A percentile compares a stretch with the other conserved stretches of the same genome.
Evolutionary conservation across 2,113 vertebrate genomes (phyloP).

Genomic region (Odocoileus virginianus): DNA sequence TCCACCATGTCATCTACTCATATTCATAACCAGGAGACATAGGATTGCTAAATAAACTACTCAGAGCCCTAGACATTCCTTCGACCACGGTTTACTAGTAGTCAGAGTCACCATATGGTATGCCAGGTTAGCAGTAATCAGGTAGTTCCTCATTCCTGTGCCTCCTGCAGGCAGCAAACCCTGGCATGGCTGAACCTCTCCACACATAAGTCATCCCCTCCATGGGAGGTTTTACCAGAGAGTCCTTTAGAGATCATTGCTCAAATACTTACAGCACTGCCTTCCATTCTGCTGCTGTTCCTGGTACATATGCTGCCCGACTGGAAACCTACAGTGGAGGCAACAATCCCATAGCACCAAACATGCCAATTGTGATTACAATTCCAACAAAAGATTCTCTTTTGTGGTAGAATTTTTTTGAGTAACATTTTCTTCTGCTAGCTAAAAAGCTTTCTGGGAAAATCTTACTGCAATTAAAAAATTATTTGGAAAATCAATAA

Average conservation of each 20-base stretch:
- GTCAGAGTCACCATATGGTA: not conserved
- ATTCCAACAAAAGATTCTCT: not conserved
- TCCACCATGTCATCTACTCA: not conserved
- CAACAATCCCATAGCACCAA: not conserved
- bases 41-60: not conserved
- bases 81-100: not conserved
- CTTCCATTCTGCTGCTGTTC: not conserved
- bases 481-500: slow-evolving; percentile 15
- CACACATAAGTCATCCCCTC: not conserved
- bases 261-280: not conserved
- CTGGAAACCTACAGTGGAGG: not conserved
- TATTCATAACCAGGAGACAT: not conserved
- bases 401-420: not conserved
- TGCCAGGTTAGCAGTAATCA: not conserved
- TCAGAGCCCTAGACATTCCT: not conserved
- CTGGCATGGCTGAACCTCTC: not conserved
- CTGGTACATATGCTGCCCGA: not conserved
- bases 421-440: not conserved
- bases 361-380: not conserved
- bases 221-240: not conserved
- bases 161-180: not conserved
- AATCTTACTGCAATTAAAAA: slow-evolving; percentile 13
- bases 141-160: not conserved
- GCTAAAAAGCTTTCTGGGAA: slow-evolving; percentile 18
- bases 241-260: not conserved